Conservation (phyloP, 1,140 invertebrate species). For the Pteromalus puparum region DNA sequence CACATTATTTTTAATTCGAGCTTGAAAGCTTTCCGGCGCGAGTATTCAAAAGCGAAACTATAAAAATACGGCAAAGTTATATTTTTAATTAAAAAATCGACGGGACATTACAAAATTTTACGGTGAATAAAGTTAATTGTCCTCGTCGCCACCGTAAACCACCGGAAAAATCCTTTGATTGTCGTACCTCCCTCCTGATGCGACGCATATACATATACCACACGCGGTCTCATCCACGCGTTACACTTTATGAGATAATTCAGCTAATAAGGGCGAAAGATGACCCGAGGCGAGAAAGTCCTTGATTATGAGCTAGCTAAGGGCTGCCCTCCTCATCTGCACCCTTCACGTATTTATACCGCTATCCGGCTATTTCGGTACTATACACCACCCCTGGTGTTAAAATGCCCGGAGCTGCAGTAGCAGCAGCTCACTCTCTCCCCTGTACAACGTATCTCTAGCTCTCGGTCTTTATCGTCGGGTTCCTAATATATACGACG, state of each 20-base stretch:
- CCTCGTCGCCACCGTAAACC: too few species aligned
- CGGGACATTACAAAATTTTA: too few species aligned
- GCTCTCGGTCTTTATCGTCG: not conserved
- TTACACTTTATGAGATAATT: not conserved
- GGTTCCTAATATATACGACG: not conserved
- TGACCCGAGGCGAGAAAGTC: not conserved
- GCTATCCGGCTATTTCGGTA: not conserved
- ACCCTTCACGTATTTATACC: slow-evolving; percentile 4
- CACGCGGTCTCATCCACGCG: not conserved
- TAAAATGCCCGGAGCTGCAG: not conserved
- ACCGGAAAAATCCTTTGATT: not conserved
- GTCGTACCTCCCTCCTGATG: not conserved
- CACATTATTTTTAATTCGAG: too few species aligned
- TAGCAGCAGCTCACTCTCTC: not conserved
- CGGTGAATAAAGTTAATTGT: not conserved
- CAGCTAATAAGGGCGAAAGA: not conserved
- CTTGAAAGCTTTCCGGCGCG: too few species aligned
- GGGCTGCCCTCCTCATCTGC: not conserved
- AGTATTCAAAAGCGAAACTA: too few species aligned
- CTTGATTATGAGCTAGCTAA: slow-evolving; percentile 1
- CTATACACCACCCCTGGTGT: not conserved
- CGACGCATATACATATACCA: not conserved
- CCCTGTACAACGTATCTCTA: not conserved
- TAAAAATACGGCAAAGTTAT: too few species aligned
- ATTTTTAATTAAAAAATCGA: too few species aligned